Base-by-base conservation (phyloP, 2,797 vertebrate species). In the Chelon auratus region DNA sequence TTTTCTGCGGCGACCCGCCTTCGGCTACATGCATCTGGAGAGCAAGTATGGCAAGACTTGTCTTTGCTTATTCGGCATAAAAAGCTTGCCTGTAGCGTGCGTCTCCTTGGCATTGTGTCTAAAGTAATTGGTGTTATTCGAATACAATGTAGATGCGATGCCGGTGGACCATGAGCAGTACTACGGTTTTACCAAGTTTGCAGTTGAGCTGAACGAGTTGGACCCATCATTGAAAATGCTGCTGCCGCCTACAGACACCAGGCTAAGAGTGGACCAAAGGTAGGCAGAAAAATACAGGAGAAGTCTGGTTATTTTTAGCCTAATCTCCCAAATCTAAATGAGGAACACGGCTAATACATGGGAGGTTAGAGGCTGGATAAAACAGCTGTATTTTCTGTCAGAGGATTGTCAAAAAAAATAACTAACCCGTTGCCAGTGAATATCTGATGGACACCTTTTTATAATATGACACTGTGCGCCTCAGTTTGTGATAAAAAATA, bases 151-250 rank as follows among this genome's bases (percentile, higher is more conserved):
- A 99, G 98, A 96, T 92, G 91, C 95, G 0, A 97, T 98, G 95
- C 97, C 97, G 6, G 92, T 93, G 20, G 95, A 95, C 76, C 91
- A 94, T 15, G 96, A 99, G 63, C 95, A 96, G 71, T 98, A 96
- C 91, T 99, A 98, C 7, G 97, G 98, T 72, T 99, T 99, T 85
- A 98, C 98, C 18, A 97, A 97, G 62, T 99, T 97, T 93, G 97
- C 98, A 39, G 80, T 98, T 71, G 97, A 97, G 87, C 92, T 99
- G 83, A 99, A 99, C 67, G 98, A 99, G 90, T 70, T 98, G 80
- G 95, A 97, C 5, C 77, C 91, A 0, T 89, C 89, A 24, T 91
- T 91, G 10, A 97, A 94, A 84, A 71, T 83, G 43, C 89, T 96
- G 63, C 94, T 99, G 30, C 97, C 98, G n/a, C 90, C 95, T 26